Conservation (phyloP, 2,888 invertebrate genomes). For the Suillia variegata region DNA sequence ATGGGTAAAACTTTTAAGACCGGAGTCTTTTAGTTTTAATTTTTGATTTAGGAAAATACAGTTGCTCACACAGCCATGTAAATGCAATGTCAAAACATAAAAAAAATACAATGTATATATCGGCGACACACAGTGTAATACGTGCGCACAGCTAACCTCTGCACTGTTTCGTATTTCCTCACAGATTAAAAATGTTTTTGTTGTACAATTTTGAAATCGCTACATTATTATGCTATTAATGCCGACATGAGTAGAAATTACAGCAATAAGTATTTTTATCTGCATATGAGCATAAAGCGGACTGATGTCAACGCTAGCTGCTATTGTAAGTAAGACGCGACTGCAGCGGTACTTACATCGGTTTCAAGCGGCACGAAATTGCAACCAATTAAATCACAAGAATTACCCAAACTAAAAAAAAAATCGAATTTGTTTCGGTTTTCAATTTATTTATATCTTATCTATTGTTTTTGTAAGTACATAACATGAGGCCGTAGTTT, state of each 20-base stretch:
- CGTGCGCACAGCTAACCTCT: slow-evolving; percentile 12
- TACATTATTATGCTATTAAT: slow-evolving; percentile 18
- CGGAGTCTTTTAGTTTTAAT: too few species aligned
- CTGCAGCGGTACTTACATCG: slow-evolving; percentile 13
- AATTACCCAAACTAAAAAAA: too few species aligned
- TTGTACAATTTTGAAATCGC: slow-evolving; percentile 2
- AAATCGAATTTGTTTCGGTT: too few species aligned
- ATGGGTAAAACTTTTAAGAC: too few species aligned
- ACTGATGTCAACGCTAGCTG: slow-evolving; percentile 1
- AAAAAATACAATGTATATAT: too few species aligned
- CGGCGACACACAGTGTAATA: slow-evolving; percentile 1
- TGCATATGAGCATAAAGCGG: not conserved
- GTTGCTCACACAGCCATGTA: too few species aligned
- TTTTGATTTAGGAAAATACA: too few species aligned
- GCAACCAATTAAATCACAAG: not conserved
- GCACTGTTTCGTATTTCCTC: slow-evolving; percentile 5
- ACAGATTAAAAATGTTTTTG: not conserved
- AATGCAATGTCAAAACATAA: too few species aligned
- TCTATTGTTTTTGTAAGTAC: too few species aligned
- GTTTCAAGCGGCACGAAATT: not conserved
- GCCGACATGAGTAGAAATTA: slow-evolving; percentile 14
- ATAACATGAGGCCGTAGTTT: too few species aligned
- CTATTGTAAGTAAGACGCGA: slow-evolving; percentile 1
- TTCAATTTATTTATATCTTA: too few species aligned
- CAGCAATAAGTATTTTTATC: slow-evolving; percentile 9